phyloP scores from a whole-genome alignment of 2,113 vertebrate species.

The Dicrurus megarhynchus region DNA sequence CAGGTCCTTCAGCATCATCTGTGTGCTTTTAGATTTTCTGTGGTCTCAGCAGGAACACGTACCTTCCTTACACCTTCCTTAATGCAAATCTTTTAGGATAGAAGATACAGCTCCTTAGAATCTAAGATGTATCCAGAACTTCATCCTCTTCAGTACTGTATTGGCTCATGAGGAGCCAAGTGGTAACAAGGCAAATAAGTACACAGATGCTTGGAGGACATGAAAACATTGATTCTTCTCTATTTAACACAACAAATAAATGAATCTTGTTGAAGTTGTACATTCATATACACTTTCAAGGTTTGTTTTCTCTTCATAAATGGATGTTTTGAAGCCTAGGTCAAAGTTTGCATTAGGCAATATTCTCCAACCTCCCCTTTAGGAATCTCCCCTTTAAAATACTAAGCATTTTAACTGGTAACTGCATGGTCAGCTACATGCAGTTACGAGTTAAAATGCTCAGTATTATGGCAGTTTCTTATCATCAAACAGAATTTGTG shows the following conservation, averaged over 20 bases:
- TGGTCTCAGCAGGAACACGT: background rate
- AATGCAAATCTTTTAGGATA: background rate
- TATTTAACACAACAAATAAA: background rate
- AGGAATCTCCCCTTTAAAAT: background rate
- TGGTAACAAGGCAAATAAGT: background rate
- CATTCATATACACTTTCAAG: background rate
- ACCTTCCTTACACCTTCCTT: background rate
- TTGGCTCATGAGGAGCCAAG: background rate
- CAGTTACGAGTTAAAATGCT: background rate
- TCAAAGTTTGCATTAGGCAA: background rate
- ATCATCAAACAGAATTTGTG: background rate
- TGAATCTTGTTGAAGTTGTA: background rate
- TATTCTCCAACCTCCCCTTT: background rate
- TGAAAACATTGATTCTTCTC: background rate
- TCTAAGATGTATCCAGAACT: background rate
- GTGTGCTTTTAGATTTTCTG: background rate
- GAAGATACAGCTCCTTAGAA: background rate
- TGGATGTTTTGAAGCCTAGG: background rate
- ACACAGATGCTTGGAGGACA: background rate
- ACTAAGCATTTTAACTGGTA: too few relatives aligned
- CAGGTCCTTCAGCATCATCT: background rate
- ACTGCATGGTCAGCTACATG: background rate
- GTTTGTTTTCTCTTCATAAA: background rate
- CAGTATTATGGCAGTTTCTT: background rate
- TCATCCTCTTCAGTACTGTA: background rate